These are phyloP conservation scores for Plebejus argus DNA, from an alignment of 2,888 invertebrate species.

Conservation along the genomic window DNA sequence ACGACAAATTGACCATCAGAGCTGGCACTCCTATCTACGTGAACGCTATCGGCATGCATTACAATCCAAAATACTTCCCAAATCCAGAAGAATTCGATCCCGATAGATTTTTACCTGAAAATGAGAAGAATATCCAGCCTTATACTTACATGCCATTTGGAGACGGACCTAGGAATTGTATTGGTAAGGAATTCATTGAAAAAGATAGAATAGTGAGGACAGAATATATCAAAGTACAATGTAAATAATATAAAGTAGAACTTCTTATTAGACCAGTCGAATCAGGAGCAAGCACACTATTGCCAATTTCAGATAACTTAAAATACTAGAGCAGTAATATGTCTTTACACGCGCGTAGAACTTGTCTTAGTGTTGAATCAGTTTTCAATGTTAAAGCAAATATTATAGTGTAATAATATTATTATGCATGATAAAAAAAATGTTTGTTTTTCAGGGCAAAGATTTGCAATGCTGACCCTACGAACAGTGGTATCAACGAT, in stretches of 20 bases:
- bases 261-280: too few species aligned
- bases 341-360: too few species aligned
- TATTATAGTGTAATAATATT: too few species aligned
- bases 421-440: not conserved
- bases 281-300: too few species aligned
- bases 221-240: too few species aligned
- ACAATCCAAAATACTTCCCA: conserved; percentile 72
- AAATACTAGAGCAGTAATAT: too few species aligned
- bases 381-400: too few species aligned
- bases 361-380: too few species aligned
- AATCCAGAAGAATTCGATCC: conserved; percentile 78
- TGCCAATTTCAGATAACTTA: too few species aligned
- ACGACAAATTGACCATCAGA: conserved; percentile 45
- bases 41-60: conserved; percentile 53
- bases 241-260: too few species aligned
- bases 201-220: not conserved
- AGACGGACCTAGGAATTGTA: conserved; percentile 81
- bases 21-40: conserved; percentile 51
- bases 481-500: conserved; percentile 31
- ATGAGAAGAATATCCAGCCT: conserved; percentile 60
- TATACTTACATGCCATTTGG: conserved; percentile 78
- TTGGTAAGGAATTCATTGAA: conserved; percentile 58
- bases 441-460: conserved; percentile 47
- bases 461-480: conserved; percentile 42
- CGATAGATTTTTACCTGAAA: conserved; percentile 78